Evolutionary conservation across 2,797 vertebrate species (phyloP), one percentile per base, ranked within the genome.

Genomic region (Chloroceryle inda): DNA sequence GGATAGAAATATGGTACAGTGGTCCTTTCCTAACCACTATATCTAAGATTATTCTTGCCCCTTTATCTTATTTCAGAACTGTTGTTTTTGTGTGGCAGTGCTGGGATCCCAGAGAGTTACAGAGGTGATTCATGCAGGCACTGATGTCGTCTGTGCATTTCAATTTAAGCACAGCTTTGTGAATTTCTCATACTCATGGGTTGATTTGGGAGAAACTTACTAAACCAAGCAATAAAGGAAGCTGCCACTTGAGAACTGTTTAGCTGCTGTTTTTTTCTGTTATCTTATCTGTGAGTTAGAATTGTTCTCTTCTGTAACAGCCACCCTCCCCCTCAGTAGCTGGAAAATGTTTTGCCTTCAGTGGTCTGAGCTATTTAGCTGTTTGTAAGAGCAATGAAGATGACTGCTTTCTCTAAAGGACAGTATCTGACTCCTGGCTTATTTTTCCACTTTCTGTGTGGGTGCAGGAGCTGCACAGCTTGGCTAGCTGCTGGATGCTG

Each of bases 171-270:
- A 47, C 62, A 78, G 18, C 66, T 76, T 56, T 74, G 61, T 38
- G 56, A 58, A 64, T 82, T 80, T 55, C 72, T 85, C 29, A 40
- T 27, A 5, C 42, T 38, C 42, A 2, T 29, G 29, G 56, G 23
- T 10, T 61, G 31, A 59, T 56, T 4, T 24, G 14, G 33, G 40
- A 67, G n/a, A 17, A 81, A 84, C 69, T 71, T 33, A 78, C 40
- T 6, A 64, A 94, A 52, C 66, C 27, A 67, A 73, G 69, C 86
- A 94, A 92, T 78, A 92, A 93, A 84, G 55, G 53, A 52, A 81
- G 33, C 31, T 89, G 80, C 67, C 71, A 37, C 58, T 55, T 61
- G 86, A 89, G 61, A 91, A 19, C 33, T 61, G 49, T 35, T 67
- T 45, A 10, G 15, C 86, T 69, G 29, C 8, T 10, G 1, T 69